Evolutionary conservation across 2,113 vertebrate genomes (phyloP).

Genomic region (Microcebus ravelobensis): DNA sequence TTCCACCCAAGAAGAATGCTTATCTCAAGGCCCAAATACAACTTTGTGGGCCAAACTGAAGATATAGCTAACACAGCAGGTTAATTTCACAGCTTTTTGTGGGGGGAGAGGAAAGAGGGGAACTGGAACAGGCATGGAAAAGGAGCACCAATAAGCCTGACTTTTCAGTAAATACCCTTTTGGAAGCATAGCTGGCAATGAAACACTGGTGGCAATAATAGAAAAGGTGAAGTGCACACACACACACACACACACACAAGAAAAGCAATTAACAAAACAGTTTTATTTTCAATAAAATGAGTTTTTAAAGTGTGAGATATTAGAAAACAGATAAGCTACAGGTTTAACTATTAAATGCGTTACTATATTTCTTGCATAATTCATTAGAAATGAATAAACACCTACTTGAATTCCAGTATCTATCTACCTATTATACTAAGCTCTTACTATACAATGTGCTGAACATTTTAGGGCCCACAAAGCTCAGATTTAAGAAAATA

Average conservation of each 20-base stretch:
- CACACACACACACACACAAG: background rate
- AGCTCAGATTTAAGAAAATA: constrained; percentile 17
- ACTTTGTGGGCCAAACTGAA: background rate
- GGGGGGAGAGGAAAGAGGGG: background rate
- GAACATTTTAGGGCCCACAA: background rate
- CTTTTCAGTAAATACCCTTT: background rate
- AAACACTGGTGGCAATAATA: background rate
- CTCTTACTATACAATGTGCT: background rate
- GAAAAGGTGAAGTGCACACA: background rate
- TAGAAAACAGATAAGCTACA: background rate
- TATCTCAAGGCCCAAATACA: background rate
- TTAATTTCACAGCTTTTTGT: background rate
- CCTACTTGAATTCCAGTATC: background rate
- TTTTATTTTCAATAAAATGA: background rate
- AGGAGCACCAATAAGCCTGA: background rate
- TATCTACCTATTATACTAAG: background rate
- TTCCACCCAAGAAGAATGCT: background rate
- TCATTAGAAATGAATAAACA: constrained; percentile 25
- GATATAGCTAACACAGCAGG: background rate
- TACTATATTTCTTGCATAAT: constrained; percentile 1
- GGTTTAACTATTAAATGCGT: background rate
- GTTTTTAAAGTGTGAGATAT: background rate
- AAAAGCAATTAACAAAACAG: background rate
- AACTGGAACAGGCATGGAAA: background rate
- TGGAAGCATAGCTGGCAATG: background rate